Evolutionary conservation across 1,140 invertebrate species (phyloP), one percentile per base, ranked within the genome.

Genomic region (Dinoponera quadriceps): DNA sequence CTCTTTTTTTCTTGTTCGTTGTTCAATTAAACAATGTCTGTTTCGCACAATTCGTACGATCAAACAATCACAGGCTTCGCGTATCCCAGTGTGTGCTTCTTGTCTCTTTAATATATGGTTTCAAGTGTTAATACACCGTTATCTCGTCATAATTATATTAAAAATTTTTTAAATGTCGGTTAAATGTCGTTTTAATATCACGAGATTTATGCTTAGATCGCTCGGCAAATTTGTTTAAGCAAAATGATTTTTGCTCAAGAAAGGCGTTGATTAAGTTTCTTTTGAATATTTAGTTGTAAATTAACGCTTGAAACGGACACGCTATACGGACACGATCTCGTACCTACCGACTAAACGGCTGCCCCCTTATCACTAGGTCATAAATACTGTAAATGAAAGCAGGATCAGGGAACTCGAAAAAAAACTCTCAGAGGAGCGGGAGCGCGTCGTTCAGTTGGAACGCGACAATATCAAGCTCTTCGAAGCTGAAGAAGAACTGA

Each of bases 401-500:
- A 94, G 92, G 92, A 94, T 96, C 71, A 94, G 94, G 74, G 94
- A 95, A 82, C 86, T 96, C n/a, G 94, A 96, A 85, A 92, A 93
- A 65, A 85, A 93, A 75, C 86, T 96, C 9, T 83, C 90, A 3
- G 93, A 94, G 62, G 95, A 96, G 86, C 89, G 51, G 1, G 93
- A 94, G 73, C 92, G 94, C 81, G 83, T 92, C 11, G 94, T 95
- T 87, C 92, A 93, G 51, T 86, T 95, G 0, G 95, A 96, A 91
- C 88, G 88, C 71, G 95, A 95, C 57, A 94, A 92, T n/a, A 94
- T 93, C 54, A 95, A 94, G 84, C 86, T 95, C n/a, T 95, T 95
- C 63, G 95, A 96, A 89, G 88, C 94, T 3, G 95, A 95, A 84
- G 95, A 96, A 88, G 93, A 94, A 86, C 88, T 95, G 18, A 85